Evolutionary conservation across 2,113 vertebrate species (phyloP), one percentile per base, ranked within the genome.

Genomic region (Oncorhynchus masou): DNA sequence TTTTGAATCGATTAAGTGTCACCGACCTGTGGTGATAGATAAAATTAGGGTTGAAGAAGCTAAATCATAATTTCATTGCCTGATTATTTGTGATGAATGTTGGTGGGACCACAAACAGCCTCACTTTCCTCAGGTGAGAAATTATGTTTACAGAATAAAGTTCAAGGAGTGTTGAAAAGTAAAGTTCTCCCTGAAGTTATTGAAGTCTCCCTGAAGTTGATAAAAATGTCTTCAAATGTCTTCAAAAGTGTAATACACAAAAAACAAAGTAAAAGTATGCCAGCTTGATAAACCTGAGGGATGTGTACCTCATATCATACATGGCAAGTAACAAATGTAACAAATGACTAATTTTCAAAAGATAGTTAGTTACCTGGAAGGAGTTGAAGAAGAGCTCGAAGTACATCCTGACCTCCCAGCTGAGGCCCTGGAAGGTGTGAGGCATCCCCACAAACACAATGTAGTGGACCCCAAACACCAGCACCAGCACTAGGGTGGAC

Each of bases 361-460:
- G 15, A 5, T 12, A 64, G 45, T 51, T 12, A 59, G 45, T 51
- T 83, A 96, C 96, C 96, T 97, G 96, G 77, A 97, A 97, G 0
- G 96, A 96, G 85, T 96, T 97, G 90, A 97, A 96, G 89, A 97
- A 97, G 25, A 97, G 94, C 79, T 97, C 96, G 70, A 89, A 96
- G 91, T 97, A 95, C 96, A 97, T 97, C 70, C 95, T 94, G 67
- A 95, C 87, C 87, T 97, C 94, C 96, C 96, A 97, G 70, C 91
- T 94, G 0, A 89, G 74, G 0, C 95, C 95, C 0, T 90, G 79
- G 71, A 94, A 94, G 0, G 95, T 94, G 76, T 96, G 94, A 0
- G 95, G 95, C 90, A 96, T 92, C 67, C 95, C 95, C 12, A 96
- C 91, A 68, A 97, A 97, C 81, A 97, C 85, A 2, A 96, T 93